Conservation (phyloP, 1,140 invertebrate genomes). For the Drosophila sp. region DNA sequence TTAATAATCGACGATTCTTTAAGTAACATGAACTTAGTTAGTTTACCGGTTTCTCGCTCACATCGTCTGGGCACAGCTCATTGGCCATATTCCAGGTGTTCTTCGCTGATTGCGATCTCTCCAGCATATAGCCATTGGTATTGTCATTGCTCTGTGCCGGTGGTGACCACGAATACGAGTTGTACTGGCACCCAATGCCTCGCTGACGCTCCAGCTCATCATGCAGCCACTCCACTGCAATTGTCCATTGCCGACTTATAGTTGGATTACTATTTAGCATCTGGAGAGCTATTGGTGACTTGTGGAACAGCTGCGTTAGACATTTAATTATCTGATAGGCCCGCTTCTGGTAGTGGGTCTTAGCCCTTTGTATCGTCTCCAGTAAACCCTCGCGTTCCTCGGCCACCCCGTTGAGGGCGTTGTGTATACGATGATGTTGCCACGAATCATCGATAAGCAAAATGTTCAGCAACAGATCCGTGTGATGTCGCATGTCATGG, state of each 20-base stretch:
- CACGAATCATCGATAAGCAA: constrained; percentile 96
- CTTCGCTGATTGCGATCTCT: constrained; percentile 95
- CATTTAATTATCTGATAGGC: constrained; percentile 99
- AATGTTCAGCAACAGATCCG: constrained; percentile 94
- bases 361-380: constrained; percentile 95
- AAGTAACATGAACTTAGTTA: not conserved
- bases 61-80: constrained; percentile 92
- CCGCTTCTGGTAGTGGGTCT: constrained; percentile 97
- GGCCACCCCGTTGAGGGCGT: constrained; percentile 94
- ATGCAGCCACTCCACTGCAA: constrained; percentile 96
- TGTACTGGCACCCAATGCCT: constrained; percentile 87
- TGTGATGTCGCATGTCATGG: constrained; percentile 95
- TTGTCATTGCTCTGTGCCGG: constrained; percentile 97
- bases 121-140: constrained; percentile 96
- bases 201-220: constrained; percentile 92
- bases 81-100: constrained; percentile 93
- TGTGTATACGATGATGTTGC: constrained; percentile 96
- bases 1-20: constrained; percentile 11
- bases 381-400: constrained; percentile 96
- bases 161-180: constrained; percentile 95
- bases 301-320: constrained; percentile 94
- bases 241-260: constrained; percentile 93
- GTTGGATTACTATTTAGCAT: constrained; percentile 91
- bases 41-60: constrained; percentile 82
- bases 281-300: constrained; percentile 89